Base-by-base conservation (phyloP, 2,113 vertebrate species). In the Puntigrus tetrazona region DNA sequence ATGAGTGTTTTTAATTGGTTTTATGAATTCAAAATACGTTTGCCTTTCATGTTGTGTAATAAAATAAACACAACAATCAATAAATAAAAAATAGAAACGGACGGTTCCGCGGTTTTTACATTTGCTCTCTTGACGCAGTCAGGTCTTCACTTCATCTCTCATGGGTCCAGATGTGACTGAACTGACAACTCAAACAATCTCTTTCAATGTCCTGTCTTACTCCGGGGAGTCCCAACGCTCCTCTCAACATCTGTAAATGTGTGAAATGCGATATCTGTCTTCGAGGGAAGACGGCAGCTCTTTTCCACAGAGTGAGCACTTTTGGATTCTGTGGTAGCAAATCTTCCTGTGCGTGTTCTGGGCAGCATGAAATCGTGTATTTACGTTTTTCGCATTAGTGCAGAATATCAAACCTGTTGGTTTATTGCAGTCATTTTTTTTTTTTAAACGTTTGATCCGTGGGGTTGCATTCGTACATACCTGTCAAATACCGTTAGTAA, bases 171-270 rank as follows among this genome's bases (percentile, higher is more conserved):
- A 77, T 55, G 47, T 78, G 31, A 25, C 75, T 36, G 25, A 55
- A 78, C 8, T 27, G 7, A 81, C 38, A 84, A 45, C 50, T 70
- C 55, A 55, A 36, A 70, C 61, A 22, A 43, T 83, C 38, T 29
- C 34, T 31, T 34, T 69, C 29, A 29, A 16, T 72, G 41, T 38
- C 34, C 10, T 80, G 57, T 83, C 43, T 55, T 69, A 45, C 70
- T 79, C 14, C 61, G 36, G n/a, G 27, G 38, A 13, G 11, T n/a
- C 50, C 77, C 45, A 61, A 31, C 52, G 72, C 69, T 55, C 52
- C 63, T 84, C 3, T 69, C 55, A 82, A 85, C 88, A 78, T 89
- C 89, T 85, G 88, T 87, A 83, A 84, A 13, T 14, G 36, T 86
- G 85, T 88, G 87, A 90, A 89, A 87, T 55, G 10, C 0, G 55